Base-by-base conservation (phyloP, 2,113 vertebrate genomes). In the Burhinus bistriatus region DNA sequence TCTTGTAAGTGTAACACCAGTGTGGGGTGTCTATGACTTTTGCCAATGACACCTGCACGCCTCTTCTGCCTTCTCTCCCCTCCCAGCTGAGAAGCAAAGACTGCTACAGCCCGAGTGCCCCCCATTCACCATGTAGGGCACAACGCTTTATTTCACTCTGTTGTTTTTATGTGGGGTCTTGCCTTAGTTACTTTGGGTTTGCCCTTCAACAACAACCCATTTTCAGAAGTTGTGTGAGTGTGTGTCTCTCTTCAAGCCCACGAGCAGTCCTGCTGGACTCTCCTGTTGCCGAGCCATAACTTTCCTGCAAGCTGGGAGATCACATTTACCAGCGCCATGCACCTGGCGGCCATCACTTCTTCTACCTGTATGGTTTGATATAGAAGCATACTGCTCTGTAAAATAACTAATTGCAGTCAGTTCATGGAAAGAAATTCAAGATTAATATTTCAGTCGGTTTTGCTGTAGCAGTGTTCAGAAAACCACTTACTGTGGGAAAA, bases 21-120 rank as follows among this genome's bases (percentile, higher is more conserved):
- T 10, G 6, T 0, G 6, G n/a, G 36, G 27, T 40, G 25, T 3
- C 2, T 17, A 32, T 18, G 45, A 54, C n/a, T 90, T 93, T 72
- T 77, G 47, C 44, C 40, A 52, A 3, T 42, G 64, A 29, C 0
- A 0, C 13, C 52, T 11, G 16, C 45, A 25, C 0, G 2, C 15
- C 16, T 11, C 13, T 62, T 47, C 65, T 69, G 55, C 55, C 19
- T 52, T 83, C 49, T 25, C 20, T 17, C 38, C 27, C 68, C 32
- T 54, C 9, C 2, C 49, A 83, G 51, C 45, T 81, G 68, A 44
- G 68, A 73, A 72, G 38, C 8, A 70, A 73, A 62, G 34, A 16
- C 21, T 47, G 59, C 9, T 32, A 23, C n/a, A 78, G 45, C 9
- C 18, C 13, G 11, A 13, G 25, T 8, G 52, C 11, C 40, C n/a